phyloP scores from a whole-genome alignment of 2,888 invertebrate species.

The Aplocera efformata region DNA sequence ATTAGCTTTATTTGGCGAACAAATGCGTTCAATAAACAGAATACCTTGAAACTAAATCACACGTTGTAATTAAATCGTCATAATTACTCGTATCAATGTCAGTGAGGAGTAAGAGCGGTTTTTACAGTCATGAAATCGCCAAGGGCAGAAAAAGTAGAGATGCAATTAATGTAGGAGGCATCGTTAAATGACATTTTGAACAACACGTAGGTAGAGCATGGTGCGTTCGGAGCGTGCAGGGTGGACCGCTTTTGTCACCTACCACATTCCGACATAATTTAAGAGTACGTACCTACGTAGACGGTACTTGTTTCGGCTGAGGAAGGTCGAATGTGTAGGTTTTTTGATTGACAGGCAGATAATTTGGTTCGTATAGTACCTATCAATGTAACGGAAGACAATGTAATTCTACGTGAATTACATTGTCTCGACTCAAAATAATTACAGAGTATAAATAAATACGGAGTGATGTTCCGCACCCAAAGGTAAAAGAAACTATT shows the following conservation, averaged over 20 bases:
- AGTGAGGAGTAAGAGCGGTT: conserved; percentile 20
- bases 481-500: too few relatives aligned
- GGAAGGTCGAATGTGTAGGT: conserved; percentile 9
- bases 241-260: conserved; percentile 16
- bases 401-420: too few relatives aligned
- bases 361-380: too few relatives aligned
- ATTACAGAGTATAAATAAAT: too few relatives aligned
- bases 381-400: too few relatives aligned
- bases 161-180: conserved; percentile 19
- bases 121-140: conserved; percentile 18
- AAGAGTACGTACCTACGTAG: conserved; percentile 4
- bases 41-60: conserved; percentile 25
- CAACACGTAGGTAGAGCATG: conserved; percentile 15
- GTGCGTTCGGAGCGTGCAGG: conserved; percentile 14
- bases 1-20: conserved; percentile 21
- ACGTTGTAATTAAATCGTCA: conserved; percentile 10
- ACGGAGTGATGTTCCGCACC: too few relatives aligned
- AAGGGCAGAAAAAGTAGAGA: conserved; percentile 23
- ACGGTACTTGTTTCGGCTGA: conserved; percentile 14
- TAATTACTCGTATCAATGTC: conserved; percentile 25
- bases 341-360: conserved; percentile 7
- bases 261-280: conserved; percentile 24
- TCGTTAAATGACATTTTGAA: conserved; percentile 22
- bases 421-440: too few relatives aligned
- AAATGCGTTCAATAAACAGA: conserved; percentile 10